Conservation (phyloP, 2,888 invertebrate species). For the Pollenia amentaria region DNA sequence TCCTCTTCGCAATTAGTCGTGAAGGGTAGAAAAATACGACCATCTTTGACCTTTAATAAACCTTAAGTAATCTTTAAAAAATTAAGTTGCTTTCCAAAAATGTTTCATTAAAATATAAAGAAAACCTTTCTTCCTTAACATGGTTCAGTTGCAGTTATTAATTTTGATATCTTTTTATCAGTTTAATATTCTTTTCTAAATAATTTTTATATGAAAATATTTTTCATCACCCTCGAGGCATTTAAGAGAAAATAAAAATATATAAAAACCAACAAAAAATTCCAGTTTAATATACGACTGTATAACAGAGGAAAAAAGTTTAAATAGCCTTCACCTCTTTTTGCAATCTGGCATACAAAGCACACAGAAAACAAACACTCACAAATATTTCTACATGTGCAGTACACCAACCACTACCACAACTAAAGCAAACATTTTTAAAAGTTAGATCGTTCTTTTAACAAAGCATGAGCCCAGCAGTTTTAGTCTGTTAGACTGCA, state of each 20-base stretch:
- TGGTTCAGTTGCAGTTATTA: background rate
- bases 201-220: slow-evolving; percentile 30
- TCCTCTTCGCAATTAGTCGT: no score
- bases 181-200: slow-evolving; percentile 35
- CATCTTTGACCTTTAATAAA: no score
- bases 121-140: background rate
- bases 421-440: background rate
- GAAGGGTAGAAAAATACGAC: no score
- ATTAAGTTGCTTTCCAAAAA: no score
- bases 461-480: background rate
- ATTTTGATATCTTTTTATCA: slow-evolving; percentile 20
- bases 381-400: background rate
- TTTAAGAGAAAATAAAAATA: slow-evolving; percentile 27
- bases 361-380: background rate
- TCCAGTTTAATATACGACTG: slow-evolving; percentile 18
- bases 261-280: slow-evolving; percentile 20
- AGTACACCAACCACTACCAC: background rate
- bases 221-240: slow-evolving; percentile 60
- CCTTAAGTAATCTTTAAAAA: no score
- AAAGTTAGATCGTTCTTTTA: background rate
- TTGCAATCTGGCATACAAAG: slow-evolving; percentile 42
- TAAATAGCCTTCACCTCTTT: slow-evolving; percentile 74
- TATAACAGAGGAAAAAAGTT: slow-evolving; percentile 26
- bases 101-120: no score
- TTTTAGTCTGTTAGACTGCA: no score